Evolutionary conservation across 2,888 invertebrate genomes (phyloP).

Genomic region (Scelioninae gen. 1): DNA sequence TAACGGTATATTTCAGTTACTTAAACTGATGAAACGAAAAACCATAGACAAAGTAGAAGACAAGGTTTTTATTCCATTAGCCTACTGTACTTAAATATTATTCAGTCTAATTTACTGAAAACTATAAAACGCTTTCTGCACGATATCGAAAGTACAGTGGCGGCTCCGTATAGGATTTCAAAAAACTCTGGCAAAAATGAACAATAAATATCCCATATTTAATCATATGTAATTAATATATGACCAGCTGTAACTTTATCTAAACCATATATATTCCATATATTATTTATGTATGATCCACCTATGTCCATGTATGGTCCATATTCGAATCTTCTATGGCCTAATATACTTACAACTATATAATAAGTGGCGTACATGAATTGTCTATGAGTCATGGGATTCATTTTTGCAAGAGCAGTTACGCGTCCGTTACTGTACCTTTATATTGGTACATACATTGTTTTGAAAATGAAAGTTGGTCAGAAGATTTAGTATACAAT

Average conservation of each 20-base stretch:
- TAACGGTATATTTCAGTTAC: conserved; percentile 16
- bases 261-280: not conserved
- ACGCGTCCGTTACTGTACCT: conserved; percentile 34
- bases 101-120: conserved; percentile 52
- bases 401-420: too few species aligned
- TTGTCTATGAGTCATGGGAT: not conserved
- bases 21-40: conserved; percentile 32
- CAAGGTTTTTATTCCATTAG: conserved; percentile 53
- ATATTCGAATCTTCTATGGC: too few species aligned
- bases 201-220: too few species aligned
- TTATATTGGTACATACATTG: conserved; percentile 41
- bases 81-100: conserved; percentile 56
- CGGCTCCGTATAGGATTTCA: too few species aligned
- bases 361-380: too few species aligned
- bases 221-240: too few species aligned
- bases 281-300: not conserved
- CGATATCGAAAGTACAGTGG: conserved; percentile 57
- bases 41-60: conserved; percentile 37
- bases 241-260: too few species aligned
- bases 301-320: not conserved
- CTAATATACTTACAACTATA: too few species aligned
- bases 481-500: conserved; percentile 20
- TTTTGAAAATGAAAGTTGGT: conserved; percentile 37
- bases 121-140: conserved; percentile 67
- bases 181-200: too few species aligned